These are phyloP conservation scores for Cettia cetti DNA, from an alignment of 2,113 vertebrate species.

Conservation along the genomic window DNA sequence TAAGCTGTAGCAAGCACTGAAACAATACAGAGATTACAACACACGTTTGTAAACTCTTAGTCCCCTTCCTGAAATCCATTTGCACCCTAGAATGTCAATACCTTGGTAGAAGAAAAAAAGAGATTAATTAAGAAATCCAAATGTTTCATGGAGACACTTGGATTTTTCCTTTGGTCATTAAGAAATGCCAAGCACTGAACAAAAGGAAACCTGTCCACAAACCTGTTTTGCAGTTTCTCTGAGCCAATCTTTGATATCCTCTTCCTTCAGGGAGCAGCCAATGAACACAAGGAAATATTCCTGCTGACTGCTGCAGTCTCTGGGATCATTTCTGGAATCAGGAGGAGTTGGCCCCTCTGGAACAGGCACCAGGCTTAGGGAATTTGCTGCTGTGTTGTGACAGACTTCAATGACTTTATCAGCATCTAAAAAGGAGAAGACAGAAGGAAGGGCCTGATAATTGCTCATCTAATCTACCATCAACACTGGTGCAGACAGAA, in stretches of 20 bases:
- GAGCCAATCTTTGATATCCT: slow-evolving; percentile 91
- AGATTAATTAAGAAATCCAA: background rate
- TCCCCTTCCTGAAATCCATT: background rate
- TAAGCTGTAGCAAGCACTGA: background rate
- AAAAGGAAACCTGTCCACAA: background rate
- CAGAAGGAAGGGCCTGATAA: background rate
- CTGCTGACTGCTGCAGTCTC: slow-evolving; percentile 53
- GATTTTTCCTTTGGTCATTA: background rate
- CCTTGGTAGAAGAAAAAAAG: background rate
- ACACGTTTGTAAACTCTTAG: background rate
- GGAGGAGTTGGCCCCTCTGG: slow-evolving; percentile 66
- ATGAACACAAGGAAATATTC: slow-evolving; percentile 85
- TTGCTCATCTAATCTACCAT: background rate
- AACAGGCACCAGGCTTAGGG: slow-evolving; percentile 75
- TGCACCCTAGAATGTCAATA: background rate
- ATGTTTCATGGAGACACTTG: accelerated
- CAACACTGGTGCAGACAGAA: background rate
- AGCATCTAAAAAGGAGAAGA: slow-evolving; percentile 73
- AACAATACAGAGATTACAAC: background rate
- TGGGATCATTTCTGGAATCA: slow-evolving; percentile 46
- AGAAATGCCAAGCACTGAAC: background rate
- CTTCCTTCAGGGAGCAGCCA: slow-evolving; percentile 87
- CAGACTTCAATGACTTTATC: slow-evolving; percentile 84
- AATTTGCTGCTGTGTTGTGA: slow-evolving; percentile 83
- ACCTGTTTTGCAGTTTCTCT: slow-evolving; percentile 91